phyloP scores from a whole-genome alignment of 2,113 vertebrate genomes.

The Scomber japonicus region DNA sequence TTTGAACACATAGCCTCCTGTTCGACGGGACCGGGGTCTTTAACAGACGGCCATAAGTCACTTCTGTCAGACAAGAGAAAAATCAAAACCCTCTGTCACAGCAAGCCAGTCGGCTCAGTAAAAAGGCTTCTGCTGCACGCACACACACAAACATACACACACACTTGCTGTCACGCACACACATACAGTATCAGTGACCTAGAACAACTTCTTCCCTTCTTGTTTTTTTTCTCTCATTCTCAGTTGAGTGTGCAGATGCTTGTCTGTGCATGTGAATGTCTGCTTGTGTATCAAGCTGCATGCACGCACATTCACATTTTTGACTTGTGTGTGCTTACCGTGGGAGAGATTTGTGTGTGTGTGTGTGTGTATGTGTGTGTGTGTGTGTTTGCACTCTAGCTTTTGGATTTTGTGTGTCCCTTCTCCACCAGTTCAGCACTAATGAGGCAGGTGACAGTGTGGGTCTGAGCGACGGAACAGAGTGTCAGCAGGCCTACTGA shows the following conservation, averaged over 20 bases:
- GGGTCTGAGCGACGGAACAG: constrained; percentile 72
- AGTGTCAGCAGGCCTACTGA: constrained; percentile 69
- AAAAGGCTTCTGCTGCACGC: constrained; percentile 52
- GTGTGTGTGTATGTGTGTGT: constrained; percentile 16
- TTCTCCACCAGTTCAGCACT: constrained; percentile 67
- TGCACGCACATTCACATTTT: constrained; percentile 7
- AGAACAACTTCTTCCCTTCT: constrained; percentile 63
- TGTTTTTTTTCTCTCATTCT: constrained; percentile 37
- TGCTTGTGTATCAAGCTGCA: constrained; percentile 22
- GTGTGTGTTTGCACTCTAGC: constrained; percentile 13
- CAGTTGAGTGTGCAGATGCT: constrained; percentile 30
- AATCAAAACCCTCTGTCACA: constrained; percentile 70
- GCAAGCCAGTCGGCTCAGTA: constrained; percentile 40
- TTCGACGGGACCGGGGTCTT: constrained; percentile 50
- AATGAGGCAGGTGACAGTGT: constrained; percentile 82
- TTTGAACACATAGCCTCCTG: constrained; percentile 31
- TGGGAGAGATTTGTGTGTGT: constrained; percentile 9
- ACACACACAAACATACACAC: constrained; percentile 32
- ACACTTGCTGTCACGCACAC: constrained; percentile 52
- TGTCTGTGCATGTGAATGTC: constrained; percentile 35
- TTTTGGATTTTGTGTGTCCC: constrained; percentile 30
- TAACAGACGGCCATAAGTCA: constrained; percentile 63
- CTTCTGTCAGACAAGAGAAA: constrained; percentile 68
- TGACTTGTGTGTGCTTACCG: background rate
- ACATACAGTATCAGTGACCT: constrained; percentile 36